phyloP scores from a whole-genome alignment of 2,888 invertebrate genomes.

The Parnassius orleans region DNA sequence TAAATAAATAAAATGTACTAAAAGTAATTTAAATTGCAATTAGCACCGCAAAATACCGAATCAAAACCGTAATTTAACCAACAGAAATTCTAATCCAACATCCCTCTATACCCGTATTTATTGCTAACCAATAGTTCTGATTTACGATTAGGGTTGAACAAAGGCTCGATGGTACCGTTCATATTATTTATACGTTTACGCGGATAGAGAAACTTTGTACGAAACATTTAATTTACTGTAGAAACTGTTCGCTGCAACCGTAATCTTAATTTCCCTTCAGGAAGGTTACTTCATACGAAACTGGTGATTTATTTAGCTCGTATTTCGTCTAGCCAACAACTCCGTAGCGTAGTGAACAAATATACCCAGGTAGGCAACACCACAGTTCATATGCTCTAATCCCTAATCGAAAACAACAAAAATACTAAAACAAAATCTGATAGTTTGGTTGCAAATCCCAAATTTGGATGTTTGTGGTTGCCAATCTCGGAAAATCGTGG shows the following conservation, averaged over 20 bases:
- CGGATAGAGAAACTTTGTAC: constrained; percentile 32
- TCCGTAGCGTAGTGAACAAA: no score
- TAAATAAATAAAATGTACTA: neutral
- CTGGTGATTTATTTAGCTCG: neutral
- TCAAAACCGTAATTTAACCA: constrained; percentile 73
- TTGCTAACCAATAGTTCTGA: constrained; percentile 77
- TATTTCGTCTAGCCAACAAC: neutral
- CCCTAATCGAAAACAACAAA: no score
- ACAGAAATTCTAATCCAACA: constrained; percentile 78
- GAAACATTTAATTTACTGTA: constrained; percentile 23
- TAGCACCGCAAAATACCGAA: constrained; percentile 28
- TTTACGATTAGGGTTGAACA: constrained; percentile 67
- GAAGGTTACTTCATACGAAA: no score
- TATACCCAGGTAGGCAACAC: no score
- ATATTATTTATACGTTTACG: constrained; percentile 57
- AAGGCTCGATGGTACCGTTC: constrained; percentile 55
- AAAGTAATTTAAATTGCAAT: no score
- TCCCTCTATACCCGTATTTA: constrained; percentile 75
- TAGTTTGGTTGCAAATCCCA: no score
- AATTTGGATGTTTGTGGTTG: no score
- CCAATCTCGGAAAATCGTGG: no score
- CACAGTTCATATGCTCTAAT: no score
- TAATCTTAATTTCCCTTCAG: constrained; percentile 11
- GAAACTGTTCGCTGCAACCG: constrained; percentile 11
- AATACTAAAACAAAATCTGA: no score